phyloP scores from a whole-genome alignment of 1,140 invertebrate genomes.

The Telenomus remus region DNA sequence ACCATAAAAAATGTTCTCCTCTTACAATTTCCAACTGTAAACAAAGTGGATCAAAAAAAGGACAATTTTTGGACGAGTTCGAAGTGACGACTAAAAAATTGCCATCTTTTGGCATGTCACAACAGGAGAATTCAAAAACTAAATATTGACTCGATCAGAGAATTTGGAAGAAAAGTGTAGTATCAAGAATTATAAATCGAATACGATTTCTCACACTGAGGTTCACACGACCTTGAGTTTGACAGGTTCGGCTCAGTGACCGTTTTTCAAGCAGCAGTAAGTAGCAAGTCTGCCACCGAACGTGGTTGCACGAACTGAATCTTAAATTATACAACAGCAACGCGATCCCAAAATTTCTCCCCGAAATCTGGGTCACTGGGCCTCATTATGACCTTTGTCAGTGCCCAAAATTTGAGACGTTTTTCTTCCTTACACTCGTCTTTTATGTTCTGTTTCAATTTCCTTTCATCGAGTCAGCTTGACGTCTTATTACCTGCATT shows the following conservation, averaged over 20 bases:
- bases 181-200: not conserved
- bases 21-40: too few species aligned
- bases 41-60: too few species aligned
- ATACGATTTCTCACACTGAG: constrained; percentile 12
- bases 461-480: constrained; percentile 1
- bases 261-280: constrained; percentile 13
- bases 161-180: not conserved
- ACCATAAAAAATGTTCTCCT: too few species aligned
- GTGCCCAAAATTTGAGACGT: constrained; percentile 21
- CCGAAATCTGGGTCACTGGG: constrained; percentile 47
- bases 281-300: constrained; percentile 23
- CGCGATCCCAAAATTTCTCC: constrained; percentile 37
- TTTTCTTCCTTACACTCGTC: constrained; percentile 16
- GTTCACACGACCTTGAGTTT: constrained; percentile 28
- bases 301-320: constrained; percentile 23
- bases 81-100: too few species aligned
- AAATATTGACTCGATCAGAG: too few species aligned
- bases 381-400: constrained; percentile 21
- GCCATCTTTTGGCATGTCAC: not conserved
- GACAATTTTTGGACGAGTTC: too few species aligned
- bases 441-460: not conserved
- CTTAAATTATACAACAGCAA: constrained; percentile 46
- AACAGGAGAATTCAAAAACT: not conserved
- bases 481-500: constrained; percentile 2
- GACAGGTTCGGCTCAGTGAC: constrained; percentile 29